Conservation (phyloP, 1,140 invertebrate species). For the Eumeta japonica region DNA sequence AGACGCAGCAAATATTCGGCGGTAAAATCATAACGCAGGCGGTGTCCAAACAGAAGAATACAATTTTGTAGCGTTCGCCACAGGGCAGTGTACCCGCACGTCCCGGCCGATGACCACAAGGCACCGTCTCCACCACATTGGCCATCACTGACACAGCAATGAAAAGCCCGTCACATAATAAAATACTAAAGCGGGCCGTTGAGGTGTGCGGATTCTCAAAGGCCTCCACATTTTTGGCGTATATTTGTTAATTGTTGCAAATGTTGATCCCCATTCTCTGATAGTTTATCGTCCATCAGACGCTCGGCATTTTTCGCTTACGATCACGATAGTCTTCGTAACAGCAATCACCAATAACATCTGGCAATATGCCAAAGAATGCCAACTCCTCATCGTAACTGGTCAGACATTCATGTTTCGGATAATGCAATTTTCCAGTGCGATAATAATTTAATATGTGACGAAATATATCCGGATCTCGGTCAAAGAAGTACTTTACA, state of each 20-base stretch:
- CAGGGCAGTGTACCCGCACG: conserved; percentile 86
- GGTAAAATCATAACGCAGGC: conserved; percentile 99
- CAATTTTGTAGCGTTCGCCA: conserved; percentile 95
- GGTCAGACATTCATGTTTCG: conserved; percentile 97
- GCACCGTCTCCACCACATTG: conserved; percentile 97
- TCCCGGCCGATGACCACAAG: conserved; percentile 82
- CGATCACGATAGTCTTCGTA: conserved; percentile 98
- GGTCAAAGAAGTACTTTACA: conserved; percentile 98
- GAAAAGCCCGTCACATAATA: conserved; percentile 99
- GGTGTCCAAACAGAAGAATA: conserved; percentile 98
- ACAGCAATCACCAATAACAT: conserved; percentile 98
- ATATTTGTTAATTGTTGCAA: conserved; percentile 83
- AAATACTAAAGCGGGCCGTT: conserved; percentile 95
- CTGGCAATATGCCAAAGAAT: conserved; percentile 99
- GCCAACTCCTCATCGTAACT: conserved; percentile 98
- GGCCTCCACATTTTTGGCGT: conserved; percentile 98
- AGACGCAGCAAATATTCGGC: conserved; percentile 96
- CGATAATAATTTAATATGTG: conserved; percentile 99
- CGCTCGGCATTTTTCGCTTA: conserved; percentile 98
- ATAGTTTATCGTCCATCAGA: conserved; percentile 95
- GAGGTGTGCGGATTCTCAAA: conserved; percentile 99
- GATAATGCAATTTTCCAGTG: conserved; percentile 98
- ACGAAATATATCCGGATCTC: conserved; percentile 98
- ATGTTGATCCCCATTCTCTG: conserved; percentile 88
- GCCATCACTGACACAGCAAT: conserved; percentile 99